Base-by-base conservation (phyloP, 2,797 vertebrate species). In the Micropoecilia bifurca region DNA sequence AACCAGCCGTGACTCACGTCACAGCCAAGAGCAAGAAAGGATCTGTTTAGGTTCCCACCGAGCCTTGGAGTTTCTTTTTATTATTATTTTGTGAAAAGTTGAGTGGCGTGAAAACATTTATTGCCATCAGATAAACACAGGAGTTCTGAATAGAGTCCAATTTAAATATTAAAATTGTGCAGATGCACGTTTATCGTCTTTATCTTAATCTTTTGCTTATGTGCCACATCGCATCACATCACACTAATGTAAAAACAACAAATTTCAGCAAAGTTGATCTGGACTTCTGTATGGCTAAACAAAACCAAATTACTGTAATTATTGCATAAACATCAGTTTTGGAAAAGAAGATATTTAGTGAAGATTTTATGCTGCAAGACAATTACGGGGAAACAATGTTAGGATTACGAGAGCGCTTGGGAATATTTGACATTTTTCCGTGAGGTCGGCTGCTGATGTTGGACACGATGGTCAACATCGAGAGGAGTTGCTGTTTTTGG, bases 41-140 rank as follows among this genome's bases (percentile, higher is more conserved):
- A 75, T 25, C 68, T 74, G 50, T n/a, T 69, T n/a, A 39, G 33
- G 75, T 87, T 92, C 85, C 73, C 89, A 92, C 71, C 83, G 79
- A 77, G 79, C 61, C 74, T 48, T 73, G 20, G 74, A 83, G 75
- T 80, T 69, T 45, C 43, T 22, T 77, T 71, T 41, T 22, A 25
- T 53, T 22, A 50, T 43, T 43, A 22, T 83, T 81, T 75, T 33
- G 63, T 72, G 75, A 76, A 79, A 75, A 77, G 63, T 74, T 39
- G 12, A 22, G 30, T 41, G 53, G 33, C 12, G 30, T 50, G 57
- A 50, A 73, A 77, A 61, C 71, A 84, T 83, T 91, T 90, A 83
- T 88, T 77, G 87, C 59, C 85, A 87, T 83, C 66, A 66, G 20
- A 74, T 90, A 76, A 82, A 81, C 33, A 41, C 77, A 75, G 28